Conservation (phyloP, 2,797 vertebrate species). For the Sebastes dallii region DNA sequence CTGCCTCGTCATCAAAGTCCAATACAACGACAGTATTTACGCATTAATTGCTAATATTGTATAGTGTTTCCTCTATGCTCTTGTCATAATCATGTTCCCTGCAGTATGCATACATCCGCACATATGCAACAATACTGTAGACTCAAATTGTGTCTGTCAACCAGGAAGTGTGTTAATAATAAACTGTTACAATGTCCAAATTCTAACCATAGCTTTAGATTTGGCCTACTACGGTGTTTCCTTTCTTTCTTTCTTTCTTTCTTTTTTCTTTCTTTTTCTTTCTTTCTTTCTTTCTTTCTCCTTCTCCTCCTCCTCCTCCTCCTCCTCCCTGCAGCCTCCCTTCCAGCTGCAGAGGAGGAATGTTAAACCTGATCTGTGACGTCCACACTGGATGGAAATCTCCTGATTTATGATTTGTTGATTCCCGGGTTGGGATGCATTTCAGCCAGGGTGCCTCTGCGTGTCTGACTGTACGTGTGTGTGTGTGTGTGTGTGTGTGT, state of each 20-base stretch:
- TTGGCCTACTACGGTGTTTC: neutral
- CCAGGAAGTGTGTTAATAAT: neutral
- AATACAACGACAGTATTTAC: neutral
- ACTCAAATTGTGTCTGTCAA: neutral
- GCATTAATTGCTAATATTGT: neutral
- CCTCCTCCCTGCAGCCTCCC: neutral
- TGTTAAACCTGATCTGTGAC: constrained; percentile 72
- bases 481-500: constrained; percentile 3
- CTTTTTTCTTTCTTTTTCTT: no score
- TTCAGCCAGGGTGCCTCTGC: constrained; percentile 59
- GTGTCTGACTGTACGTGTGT: constrained; percentile 30
- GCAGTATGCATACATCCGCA: neutral
- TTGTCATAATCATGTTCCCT: neutral
- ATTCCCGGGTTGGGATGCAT: constrained; percentile 69
- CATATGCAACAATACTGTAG: neutral
- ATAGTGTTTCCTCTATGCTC: neutral
- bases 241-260: neutral
- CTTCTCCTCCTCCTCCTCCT: neutral
- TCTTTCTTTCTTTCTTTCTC: no score
- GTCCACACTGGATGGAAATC: constrained; percentile 65
- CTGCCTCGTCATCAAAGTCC: neutral
- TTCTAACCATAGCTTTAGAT: neutral
- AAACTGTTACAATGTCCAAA: neutral
- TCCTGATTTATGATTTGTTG: constrained; percentile 80
- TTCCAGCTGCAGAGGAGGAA: constrained; percentile 65